Base-by-base conservation (phyloP, 2,113 vertebrate genomes). In the Leptocoma aspasia region DNA sequence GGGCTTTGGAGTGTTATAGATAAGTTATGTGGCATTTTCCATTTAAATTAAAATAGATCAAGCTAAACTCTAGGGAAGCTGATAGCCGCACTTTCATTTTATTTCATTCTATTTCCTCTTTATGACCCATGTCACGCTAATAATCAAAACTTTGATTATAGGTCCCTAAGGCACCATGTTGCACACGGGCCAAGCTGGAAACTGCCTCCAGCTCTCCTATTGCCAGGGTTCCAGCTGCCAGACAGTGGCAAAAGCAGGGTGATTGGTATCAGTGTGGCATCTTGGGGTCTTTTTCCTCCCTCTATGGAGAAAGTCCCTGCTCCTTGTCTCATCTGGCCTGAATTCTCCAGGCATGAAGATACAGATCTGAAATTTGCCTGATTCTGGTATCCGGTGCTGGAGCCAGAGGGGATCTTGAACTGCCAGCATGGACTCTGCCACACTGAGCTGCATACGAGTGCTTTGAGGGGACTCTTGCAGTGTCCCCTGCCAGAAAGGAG, bases 1-100 rank as follows among this genome's bases (percentile, higher is more conserved):
- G 44, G 68, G 61, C 92, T 96, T 94, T 81, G 61, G 96, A 94
- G 81, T 80, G 60, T 50, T 83, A 76, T 11, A 81, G 82, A 56
- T 91, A 94, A 95, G 39, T 93, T 95, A 73, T 64, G 53, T 92
- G 88, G 76, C 19, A 0, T 60, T 84, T 96, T 95, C 92, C 54
- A 82, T 77, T 91, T 95, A 95, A 95, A 97, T 94, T 95, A 92
- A 97, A 95, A 96, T 68, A 66, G 61, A 91, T 92, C 79, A 94
- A 22, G 93, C 63, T 84, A 95, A 95, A 86, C 69, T 94, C 86
- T 18, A 91, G 65, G 73, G 81, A 92, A 92, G 73, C n/a, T 56
- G 82, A 93, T 69, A 94, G 78, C 73, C 75, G 57, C 30, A 91
- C 60, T 94, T 89, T 37, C 54, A 86, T 81, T 97, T 96, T 61